Percentiles rank a stretch among this genome's conserved stretches.
Evolutionary conservation across 2,797 vertebrate genomes (phyloP).

Genomic region (Coreius guichenoti): DNA sequence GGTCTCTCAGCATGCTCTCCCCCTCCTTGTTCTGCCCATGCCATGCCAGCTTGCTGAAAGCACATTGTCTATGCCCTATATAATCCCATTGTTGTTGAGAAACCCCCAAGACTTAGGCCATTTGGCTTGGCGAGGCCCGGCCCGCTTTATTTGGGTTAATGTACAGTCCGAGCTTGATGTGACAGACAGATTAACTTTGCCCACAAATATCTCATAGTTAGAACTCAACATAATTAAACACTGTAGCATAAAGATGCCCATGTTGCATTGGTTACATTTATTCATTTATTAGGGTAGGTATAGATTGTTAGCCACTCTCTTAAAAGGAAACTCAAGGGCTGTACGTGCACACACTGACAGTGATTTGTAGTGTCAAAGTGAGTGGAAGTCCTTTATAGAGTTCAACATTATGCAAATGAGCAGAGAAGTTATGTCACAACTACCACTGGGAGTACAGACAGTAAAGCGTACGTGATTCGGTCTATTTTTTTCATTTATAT

Average conservation of each 20-base stretch:
- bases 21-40: constrained; percentile 51
- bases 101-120: constrained; percentile 61
- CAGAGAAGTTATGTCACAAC: background rate
- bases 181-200: constrained; percentile 55
- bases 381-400: background rate
- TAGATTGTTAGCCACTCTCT: background rate
- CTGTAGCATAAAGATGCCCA: background rate
- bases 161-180: constrained; percentile 60
- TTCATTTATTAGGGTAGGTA: background rate
- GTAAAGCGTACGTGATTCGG: background rate
- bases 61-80: constrained; percentile 69
- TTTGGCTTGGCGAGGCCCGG: constrained; percentile 64
- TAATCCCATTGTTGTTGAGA: constrained; percentile 77
- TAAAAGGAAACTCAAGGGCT: background rate
- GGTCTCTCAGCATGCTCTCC: constrained; percentile 60
- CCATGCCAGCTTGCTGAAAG: constrained; percentile 64
- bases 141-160: constrained; percentile 59
- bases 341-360: background rate
- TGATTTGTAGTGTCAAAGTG: background rate
- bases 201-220: constrained; percentile 38
- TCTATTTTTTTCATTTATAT: too few species aligned
- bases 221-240: constrained; percentile 13
- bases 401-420: background rate
- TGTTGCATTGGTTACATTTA: background rate
- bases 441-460: background rate